Percentiles rank a stretch among this genome's conserved stretches.
Conservation (phyloP, 2,888 invertebrate species). For the Iselma pallidipennis region DNA sequence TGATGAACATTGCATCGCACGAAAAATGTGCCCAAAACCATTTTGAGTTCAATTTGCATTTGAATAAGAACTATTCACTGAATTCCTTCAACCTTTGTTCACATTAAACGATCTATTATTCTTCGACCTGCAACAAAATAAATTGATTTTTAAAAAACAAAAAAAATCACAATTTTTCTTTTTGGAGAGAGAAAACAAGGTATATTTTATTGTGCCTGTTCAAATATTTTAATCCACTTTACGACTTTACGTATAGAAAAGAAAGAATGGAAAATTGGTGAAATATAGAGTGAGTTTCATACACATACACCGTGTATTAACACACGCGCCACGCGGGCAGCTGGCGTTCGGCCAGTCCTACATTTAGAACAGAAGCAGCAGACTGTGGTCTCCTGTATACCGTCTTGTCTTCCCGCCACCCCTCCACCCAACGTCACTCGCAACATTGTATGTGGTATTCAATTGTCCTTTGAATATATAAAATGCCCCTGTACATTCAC, state of each 20-base stretch:
- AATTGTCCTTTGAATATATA: constrained; percentile 24
- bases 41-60: constrained; percentile 36
- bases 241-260: background rate
- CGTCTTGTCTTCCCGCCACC: constrained; percentile 25
- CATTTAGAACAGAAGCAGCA: constrained; percentile 51
- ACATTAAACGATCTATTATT: background rate
- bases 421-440: constrained; percentile 16
- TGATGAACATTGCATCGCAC: constrained; percentile 50
- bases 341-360: constrained; percentile 48
- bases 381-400: constrained; percentile 36
- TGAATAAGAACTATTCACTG: constrained; percentile 2
- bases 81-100: background rate
- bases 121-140: constrained; percentile 19
- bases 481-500: background rate
- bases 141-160: background rate
- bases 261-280: background rate
- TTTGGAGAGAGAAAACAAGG: background rate
- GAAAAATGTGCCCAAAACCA: constrained; percentile 43
- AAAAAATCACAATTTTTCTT: background rate
- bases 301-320: constrained; percentile 25
- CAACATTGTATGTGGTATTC: constrained; percentile 30
- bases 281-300: background rate
- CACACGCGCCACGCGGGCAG: constrained; percentile 49
- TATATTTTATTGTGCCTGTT: background rate
- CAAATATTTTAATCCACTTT: background rate